These are phyloP conservation scores for Echinometra lucunter DNA, from an alignment of 53 echinoderm and acorn worm species.

Conservation along the genomic window DNA sequence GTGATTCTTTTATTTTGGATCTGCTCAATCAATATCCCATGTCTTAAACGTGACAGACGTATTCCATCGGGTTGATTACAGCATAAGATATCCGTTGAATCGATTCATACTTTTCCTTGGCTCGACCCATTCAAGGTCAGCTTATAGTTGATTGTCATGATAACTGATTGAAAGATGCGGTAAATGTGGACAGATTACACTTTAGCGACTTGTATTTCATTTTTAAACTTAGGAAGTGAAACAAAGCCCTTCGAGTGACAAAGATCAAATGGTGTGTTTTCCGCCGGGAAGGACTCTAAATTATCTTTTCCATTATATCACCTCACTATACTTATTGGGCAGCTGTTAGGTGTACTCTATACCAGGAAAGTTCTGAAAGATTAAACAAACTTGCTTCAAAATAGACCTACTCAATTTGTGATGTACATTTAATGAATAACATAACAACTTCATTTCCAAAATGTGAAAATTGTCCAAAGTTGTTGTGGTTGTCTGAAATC, in stretches of 20 bases:
- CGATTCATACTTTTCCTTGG: not conserved
- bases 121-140: not conserved
- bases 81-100: not conserved
- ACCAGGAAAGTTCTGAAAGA: too few species aligned
- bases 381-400: too few species aligned
- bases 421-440: too few species aligned
- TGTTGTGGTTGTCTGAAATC: too few species aligned
- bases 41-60: not conserved
- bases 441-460: too few species aligned
- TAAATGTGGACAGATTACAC: not conserved
- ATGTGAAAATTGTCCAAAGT: too few species aligned
- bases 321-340: not conserved
- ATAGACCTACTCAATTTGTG: too few species aligned
- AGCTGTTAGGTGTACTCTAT: too few species aligned
- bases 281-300: not conserved
- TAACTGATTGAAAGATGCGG: not conserved
- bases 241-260: not conserved
- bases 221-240: not conserved
- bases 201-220: not conserved
- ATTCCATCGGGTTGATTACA: not conserved
- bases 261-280: not conserved
- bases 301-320: not conserved
- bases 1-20: not conserved
- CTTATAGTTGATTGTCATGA: not conserved
- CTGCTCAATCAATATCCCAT: not conserved